A percentile compares a stretch with the other conserved stretches of the same genome.
These are phyloP conservation scores for Sebastes melanostomus DNA, from an alignment of 2,797 vertebrate genomes.

Conservation along the genomic window DNA sequence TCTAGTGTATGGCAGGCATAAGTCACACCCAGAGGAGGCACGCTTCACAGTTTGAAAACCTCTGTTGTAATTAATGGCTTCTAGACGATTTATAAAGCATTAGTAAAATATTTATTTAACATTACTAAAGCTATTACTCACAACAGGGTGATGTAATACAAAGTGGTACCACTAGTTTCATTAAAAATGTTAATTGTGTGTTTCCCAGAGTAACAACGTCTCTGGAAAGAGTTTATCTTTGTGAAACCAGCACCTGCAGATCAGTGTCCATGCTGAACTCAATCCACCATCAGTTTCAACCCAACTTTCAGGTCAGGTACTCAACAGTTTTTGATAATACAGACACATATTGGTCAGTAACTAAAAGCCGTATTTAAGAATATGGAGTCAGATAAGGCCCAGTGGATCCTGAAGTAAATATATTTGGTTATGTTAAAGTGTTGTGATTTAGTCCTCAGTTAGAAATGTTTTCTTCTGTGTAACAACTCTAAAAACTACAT, in stretches of 20 bases:
- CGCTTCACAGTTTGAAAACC: background rate
- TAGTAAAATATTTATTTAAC: background rate
- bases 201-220: background rate
- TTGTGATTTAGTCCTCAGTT: background rate
- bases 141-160: background rate
- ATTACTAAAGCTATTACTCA: background rate
- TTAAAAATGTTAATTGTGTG: background rate
- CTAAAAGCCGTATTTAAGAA: background rate
- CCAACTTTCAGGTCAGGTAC: background rate
- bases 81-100: background rate
- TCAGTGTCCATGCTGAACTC: conserved; percentile 20
- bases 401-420: background rate
- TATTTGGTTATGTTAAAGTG: background rate
- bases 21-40: background rate
- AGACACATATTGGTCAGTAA: background rate
- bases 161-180: background rate
- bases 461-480: background rate
- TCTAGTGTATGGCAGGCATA: background rate
- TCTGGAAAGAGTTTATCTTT: conserved; percentile 27
- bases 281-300: conserved; percentile 49
- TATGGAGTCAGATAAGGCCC: background rate
- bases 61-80: background rate
- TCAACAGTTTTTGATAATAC: background rate
- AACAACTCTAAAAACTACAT: background rate
- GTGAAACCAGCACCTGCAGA: conserved; percentile 50